Conservation (phyloP, 1,140 invertebrate genomes). For the Drosophila pallidifrons region DNA sequence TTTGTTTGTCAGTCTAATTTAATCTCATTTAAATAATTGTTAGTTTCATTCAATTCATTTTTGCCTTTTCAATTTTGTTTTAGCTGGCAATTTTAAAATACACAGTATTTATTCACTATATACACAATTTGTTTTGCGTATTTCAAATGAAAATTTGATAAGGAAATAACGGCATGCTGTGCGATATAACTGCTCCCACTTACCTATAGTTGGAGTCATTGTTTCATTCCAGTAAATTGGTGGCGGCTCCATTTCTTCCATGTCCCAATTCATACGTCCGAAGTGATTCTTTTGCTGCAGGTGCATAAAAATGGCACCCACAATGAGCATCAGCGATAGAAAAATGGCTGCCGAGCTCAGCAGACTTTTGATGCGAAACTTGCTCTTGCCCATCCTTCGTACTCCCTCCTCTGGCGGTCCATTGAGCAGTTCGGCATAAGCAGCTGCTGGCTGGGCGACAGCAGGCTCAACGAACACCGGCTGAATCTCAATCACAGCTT, state of each 20-base stretch:
- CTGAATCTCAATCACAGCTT: too few species aligned
- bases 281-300: conserved; percentile 65
- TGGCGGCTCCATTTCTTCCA: not conserved
- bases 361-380: conserved; percentile 32
- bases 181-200: not conserved
- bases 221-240: not conserved
- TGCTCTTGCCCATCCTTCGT: not conserved
- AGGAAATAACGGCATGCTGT: not conserved
- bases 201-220: conserved; percentile 23
- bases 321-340: conserved; percentile 58
- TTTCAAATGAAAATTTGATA: not conserved
- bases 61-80: too few species aligned
- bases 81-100: too few species aligned
- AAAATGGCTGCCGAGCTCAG: conserved; percentile 53
- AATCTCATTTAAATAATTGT: too few species aligned
- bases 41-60: too few species aligned
- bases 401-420: conserved; percentile 6
- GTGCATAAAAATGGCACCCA: conserved; percentile 70
- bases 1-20: too few species aligned
- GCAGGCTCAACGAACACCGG: too few species aligned
- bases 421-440: conserved; percentile 1
- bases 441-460: too few species aligned
- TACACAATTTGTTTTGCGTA: not conserved
- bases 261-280: conserved; percentile 52
- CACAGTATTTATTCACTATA: too few species aligned